Evolutionary conservation across 2,888 invertebrate species (phyloP).

Genomic region (Dendrolimus pini): DNA sequence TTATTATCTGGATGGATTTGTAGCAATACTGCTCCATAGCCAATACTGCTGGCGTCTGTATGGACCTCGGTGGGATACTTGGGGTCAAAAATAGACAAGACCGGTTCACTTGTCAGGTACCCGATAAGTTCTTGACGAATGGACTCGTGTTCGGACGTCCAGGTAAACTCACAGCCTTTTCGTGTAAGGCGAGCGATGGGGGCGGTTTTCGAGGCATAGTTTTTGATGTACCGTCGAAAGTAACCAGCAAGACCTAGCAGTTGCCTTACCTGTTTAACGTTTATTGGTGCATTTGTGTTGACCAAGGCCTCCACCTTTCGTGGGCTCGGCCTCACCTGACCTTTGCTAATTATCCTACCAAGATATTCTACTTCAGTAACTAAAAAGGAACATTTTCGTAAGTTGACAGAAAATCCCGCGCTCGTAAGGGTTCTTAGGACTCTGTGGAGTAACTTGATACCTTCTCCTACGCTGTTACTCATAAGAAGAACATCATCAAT

Average conservation of each 20-base stretch:
- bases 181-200: slow-evolving; percentile 6
- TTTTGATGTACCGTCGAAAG: slow-evolving; percentile 15
- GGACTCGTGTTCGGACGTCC: slow-evolving; percentile 7
- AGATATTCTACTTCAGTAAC: slow-evolving; percentile 18
- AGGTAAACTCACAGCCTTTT: slow-evolving; percentile 5
- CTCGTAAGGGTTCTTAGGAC: neutral
- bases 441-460: neutral
- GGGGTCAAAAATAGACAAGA: slow-evolving; percentile 12
- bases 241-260: slow-evolving; percentile 6
- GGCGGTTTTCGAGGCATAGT: slow-evolving; percentile 7
- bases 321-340: slow-evolving; percentile 20
- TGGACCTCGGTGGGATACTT: slow-evolving; percentile 7
- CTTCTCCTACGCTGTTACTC: neutral
- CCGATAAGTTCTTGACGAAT: slow-evolving; percentile 5
- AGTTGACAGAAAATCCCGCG: slow-evolving; percentile 20
- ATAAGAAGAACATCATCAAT: slow-evolving; percentile 11
- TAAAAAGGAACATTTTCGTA: slow-evolving; percentile 12
- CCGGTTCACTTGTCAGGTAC: slow-evolving; percentile 11
- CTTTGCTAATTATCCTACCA: slow-evolving; percentile 14
- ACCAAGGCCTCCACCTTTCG: slow-evolving; percentile 17
- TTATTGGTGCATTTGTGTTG: slow-evolving; percentile 12
- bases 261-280: slow-evolving; percentile 20
- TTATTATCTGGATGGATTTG: slow-evolving; percentile 3
- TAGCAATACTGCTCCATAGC: slow-evolving; percentile 12
- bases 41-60: slow-evolving; percentile 6